Evolutionary conservation across 2,113 vertebrate species (phyloP).

Genomic region (Tricholaema leucomelas): DNA sequence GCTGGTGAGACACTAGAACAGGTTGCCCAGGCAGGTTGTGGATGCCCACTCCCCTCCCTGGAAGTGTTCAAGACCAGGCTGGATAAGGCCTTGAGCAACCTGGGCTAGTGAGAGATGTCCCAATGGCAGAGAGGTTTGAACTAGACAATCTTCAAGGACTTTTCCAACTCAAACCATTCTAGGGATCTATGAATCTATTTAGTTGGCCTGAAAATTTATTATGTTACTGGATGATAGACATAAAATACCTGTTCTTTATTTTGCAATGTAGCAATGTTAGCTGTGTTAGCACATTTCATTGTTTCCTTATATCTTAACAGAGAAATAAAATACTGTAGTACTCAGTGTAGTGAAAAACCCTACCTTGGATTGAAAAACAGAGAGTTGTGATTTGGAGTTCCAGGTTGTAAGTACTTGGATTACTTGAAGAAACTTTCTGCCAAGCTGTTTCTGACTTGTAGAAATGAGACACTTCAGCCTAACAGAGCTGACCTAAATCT

Average conservation of each 20-base stretch:
- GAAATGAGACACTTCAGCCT: background rate
- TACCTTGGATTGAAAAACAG: background rate
- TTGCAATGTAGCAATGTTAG: background rate
- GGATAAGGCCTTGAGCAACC: too few species aligned
- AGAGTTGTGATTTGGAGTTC: background rate
- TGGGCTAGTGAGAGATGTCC: too few species aligned
- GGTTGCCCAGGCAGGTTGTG: too few species aligned
- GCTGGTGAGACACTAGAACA: too few species aligned
- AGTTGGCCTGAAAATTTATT: background rate
- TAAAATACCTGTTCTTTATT: background rate
- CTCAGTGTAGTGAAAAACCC: background rate
- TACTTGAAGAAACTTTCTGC: background rate
- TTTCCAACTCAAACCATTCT: too few species aligned
- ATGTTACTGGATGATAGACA: background rate
- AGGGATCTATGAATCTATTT: too few species aligned
- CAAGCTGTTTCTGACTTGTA: slow-evolving; percentile 7
- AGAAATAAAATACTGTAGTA: background rate
- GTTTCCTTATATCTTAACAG: background rate
- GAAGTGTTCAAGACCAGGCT: too few species aligned
- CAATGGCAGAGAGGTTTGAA: too few species aligned
- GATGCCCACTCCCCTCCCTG: too few species aligned
- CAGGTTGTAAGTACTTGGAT: background rate
- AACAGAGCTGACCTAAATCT: background rate
- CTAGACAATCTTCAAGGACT: too few species aligned
- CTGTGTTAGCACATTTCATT: background rate